These are phyloP conservation scores for Basileuterus tristriatus DNA, from an alignment of 2,797 vertebrate species.

Conservation along the genomic window DNA sequence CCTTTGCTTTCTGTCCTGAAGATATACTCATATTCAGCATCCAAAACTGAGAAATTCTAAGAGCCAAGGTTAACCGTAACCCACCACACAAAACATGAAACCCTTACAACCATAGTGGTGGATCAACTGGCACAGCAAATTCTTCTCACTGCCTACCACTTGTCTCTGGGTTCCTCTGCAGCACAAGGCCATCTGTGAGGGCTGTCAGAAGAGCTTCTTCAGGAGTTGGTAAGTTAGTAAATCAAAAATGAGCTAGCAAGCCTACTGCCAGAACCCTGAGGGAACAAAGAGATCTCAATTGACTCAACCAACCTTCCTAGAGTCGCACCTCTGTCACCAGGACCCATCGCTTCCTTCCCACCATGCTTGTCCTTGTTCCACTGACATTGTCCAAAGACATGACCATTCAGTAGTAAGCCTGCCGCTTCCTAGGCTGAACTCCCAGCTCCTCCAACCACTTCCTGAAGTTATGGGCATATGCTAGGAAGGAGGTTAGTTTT, in stretches of 20 bases:
- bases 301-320: neutral
- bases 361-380: neutral
- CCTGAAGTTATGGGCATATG: neutral
- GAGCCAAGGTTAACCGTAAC: neutral
- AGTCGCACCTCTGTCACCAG: neutral
- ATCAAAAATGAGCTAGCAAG: neutral
- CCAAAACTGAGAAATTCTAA: neutral
- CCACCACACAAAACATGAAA: neutral
- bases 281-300: neutral
- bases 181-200: neutral
- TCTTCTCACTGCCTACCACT: neutral
- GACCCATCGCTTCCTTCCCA: neutral
- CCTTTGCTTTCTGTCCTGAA: neutral
- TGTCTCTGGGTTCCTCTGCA: neutral
- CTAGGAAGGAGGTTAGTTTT: neutral
- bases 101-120: rapidly evolving
- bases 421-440: neutral
- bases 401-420: neutral
- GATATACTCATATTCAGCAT: neutral
- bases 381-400: neutral
- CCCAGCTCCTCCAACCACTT: neutral
- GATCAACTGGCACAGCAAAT: neutral
- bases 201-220: neutral
- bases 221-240: neutral
- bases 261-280: neutral